Conservation (phyloP, 2,797 vertebrate species). For the Astyanax mexicanus region DNA sequence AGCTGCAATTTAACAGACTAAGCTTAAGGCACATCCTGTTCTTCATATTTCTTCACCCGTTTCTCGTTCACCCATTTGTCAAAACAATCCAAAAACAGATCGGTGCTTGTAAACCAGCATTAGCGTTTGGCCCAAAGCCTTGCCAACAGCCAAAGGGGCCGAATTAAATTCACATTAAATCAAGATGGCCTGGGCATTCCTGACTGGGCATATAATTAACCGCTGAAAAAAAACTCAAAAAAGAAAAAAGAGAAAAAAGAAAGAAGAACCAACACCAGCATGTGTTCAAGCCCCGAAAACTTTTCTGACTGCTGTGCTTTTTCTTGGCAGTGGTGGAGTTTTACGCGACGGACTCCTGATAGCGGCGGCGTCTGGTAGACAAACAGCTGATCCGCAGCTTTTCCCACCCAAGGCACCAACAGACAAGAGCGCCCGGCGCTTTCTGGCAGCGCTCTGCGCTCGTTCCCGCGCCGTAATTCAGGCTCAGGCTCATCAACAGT, state of each 20-base stretch:
- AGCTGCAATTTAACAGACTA: constrained; percentile 15
- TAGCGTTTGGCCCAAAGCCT: constrained; percentile 20
- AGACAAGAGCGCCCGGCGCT: constrained; percentile 42
- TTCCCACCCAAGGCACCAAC: constrained; percentile 47
- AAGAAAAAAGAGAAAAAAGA: background rate
- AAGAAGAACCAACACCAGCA: background rate
- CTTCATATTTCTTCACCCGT: constrained; percentile 18
- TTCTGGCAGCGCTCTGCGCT: constrained; percentile 31
- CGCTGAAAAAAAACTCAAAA: constrained; percentile 7
- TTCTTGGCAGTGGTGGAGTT: constrained; percentile 51
- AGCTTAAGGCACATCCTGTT: background rate
- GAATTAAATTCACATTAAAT: constrained; percentile 57
- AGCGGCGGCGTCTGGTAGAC: constrained; percentile 46
- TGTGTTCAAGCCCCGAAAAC: constrained; percentile 16
- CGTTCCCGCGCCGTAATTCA: constrained; percentile 27
- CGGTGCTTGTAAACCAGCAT: background rate
- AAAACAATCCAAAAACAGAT: background rate
- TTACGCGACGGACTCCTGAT: constrained; percentile 35
- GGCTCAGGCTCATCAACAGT: constrained; percentile 12
- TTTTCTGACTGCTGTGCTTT: constrained; percentile 33
- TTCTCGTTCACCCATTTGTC: constrained; percentile 27
- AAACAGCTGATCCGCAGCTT: constrained; percentile 56
- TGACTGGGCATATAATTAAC: constrained; percentile 30
- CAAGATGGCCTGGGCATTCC: constrained; percentile 27
- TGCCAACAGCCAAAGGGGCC: constrained; percentile 33